Percentiles rank a stretch among this genome's conserved stretches.
phyloP scores from a whole-genome alignment of 1,140 invertebrate species.

The Scaptodrosophila lebanonensis region DNA sequence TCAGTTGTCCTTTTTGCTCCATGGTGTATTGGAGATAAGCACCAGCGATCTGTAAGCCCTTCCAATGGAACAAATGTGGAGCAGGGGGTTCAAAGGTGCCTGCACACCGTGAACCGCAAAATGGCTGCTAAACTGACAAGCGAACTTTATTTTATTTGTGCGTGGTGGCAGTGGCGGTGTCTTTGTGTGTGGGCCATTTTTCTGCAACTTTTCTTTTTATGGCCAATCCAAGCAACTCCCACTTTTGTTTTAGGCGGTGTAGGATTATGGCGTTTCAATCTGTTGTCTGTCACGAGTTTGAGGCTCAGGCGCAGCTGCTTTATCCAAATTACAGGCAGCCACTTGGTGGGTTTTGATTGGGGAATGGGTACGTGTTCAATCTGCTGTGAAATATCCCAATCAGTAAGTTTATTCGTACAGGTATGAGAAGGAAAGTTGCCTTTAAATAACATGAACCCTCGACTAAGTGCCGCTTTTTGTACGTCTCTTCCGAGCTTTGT shows the following conservation, averaged over 20 bases:
- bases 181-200: conserved; percentile 20
- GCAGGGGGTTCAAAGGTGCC: conserved; percentile 3
- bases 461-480: too few species aligned
- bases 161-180: neutral
- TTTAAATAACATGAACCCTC: too few species aligned
- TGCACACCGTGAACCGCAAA: conserved; percentile 67
- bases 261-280: conserved; percentile 43
- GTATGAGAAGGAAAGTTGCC: conserved; percentile 36
- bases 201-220: neutral
- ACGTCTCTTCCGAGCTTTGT: too few species aligned
- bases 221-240: neutral
- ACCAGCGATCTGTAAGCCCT: conserved; percentile 51
- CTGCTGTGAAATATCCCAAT: conserved; percentile 61
- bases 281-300: conserved; percentile 40
- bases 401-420: conserved; percentile 69
- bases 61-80: too few species aligned
- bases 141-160: conserved; percentile 76
- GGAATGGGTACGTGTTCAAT: conserved; percentile 45
- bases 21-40: conserved; percentile 73
- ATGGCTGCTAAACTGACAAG: conserved; percentile 77
- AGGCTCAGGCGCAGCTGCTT: conserved; percentile 50
- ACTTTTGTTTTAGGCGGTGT: conserved; percentile 17
- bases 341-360: neutral
- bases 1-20: too few species aligned
- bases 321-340: conserved; percentile 57